Evolutionary conservation across 2,888 invertebrate genomes (phyloP), one percentile per base, ranked within the genome.

Genomic region (Campoplex nolae): DNA sequence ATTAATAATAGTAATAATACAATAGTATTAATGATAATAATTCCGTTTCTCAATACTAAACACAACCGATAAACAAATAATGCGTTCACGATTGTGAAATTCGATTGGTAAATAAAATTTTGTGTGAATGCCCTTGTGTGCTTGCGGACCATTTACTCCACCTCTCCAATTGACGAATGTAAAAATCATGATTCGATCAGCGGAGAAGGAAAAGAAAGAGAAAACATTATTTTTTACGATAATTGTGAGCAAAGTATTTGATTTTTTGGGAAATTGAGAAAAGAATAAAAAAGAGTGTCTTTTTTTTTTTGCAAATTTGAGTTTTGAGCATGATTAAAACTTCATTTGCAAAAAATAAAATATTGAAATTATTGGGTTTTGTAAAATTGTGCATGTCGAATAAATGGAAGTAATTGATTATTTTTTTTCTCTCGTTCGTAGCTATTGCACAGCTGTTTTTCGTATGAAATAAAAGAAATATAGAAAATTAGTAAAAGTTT

Each of bases 1-100:
- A 80, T 58, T 79, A 56, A 71, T 38, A 77, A 65, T 32, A 76
- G 62, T 45, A 45, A 65, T 28, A 62, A 62, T n/a, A 76, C 32
- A 65, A 76, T 18, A 54, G 38, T 75, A 67, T 67, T 48, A 48
- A 23, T 54, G 54, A 48, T 38, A 16, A 73, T 73, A 45, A 65
- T 65, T 58, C 13, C 3, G 23, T 58, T 58, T 11, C 9, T 58
- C 58, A 28, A 11, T 28, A 65, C 13, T 9, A 65, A 45, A 35
- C 18, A 67, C n/a, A 76, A 28, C 32, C 38, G 23, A 58, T 18
- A n/a, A 75, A 45, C 13, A 56, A 62, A 23, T 56, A 70, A 48
- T n/a, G 48, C 48, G 28, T 48, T 68, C 2, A 23, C 23, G 70
- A 70, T 62, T 16, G 32, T 16, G 23, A 32, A 13, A 16, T 62